Evolutionary conservation across 1,140 invertebrate species (phyloP).

Genomic region (Varroa destructor): DNA sequence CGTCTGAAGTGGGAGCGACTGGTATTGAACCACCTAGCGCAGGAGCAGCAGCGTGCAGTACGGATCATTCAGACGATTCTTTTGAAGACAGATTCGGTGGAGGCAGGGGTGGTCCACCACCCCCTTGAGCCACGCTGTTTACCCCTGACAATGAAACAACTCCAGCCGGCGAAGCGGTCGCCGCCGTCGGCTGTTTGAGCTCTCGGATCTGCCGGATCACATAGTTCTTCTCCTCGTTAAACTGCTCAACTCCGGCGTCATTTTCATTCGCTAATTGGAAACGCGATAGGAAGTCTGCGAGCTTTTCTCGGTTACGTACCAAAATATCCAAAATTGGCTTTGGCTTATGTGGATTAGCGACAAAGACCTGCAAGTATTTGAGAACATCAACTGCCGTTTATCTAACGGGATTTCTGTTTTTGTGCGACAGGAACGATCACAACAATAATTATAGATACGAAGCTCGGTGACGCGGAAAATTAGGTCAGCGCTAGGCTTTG

Average conservation of each 20-base stretch:
- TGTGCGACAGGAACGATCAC: no score
- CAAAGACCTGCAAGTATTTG: constrained; percentile 43
- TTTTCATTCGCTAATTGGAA: constrained; percentile 42
- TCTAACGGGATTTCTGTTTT: neutral
- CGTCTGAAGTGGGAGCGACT: no score
- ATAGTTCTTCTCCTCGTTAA: constrained; percentile 49
- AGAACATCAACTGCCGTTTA: neutral
- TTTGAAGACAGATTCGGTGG: constrained; percentile 4
- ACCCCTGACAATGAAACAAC: no score
- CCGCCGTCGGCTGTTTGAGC: constrained; percentile 37
- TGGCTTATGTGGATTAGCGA: constrained; percentile 48
- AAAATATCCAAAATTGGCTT: constrained; percentile 46
- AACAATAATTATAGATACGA: no score
- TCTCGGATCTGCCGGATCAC: constrained; percentile 49
- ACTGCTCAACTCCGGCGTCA: constrained; percentile 43
- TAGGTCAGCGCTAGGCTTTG: no score
- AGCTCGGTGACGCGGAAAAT: no score
- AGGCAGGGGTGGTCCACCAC: constrained; percentile 24
- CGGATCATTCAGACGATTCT: constrained; percentile 17
- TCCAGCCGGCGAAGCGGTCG: no score
- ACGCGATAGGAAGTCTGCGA: constrained; percentile 46
- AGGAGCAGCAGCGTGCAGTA: constrained; percentile 7
- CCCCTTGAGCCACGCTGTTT: no score
- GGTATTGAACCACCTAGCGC: no score
- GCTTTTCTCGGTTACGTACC: constrained; percentile 44